A percentile compares a stretch with the other conserved stretches of the same genome.
Conservation (phyloP, 2,888 invertebrate species). For the Troides oblongomaculatus region DNA sequence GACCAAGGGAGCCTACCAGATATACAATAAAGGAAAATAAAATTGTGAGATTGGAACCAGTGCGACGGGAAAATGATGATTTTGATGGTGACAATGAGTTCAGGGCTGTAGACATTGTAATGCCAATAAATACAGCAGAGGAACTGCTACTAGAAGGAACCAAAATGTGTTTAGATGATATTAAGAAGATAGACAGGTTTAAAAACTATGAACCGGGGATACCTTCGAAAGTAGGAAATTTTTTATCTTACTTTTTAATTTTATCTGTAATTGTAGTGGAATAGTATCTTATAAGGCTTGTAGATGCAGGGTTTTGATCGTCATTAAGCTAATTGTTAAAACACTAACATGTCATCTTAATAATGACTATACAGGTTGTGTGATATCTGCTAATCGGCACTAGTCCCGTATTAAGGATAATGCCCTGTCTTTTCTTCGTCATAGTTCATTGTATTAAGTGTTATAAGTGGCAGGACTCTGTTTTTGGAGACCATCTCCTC, state of each 20-base stretch:
- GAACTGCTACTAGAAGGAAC: slow-evolving; percentile 66
- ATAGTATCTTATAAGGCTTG: too few relatives aligned
- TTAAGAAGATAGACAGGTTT: slow-evolving; percentile 75
- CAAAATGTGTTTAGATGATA: slow-evolving; percentile 75
- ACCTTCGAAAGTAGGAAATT: slow-evolving; percentile 70
- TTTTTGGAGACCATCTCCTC: too few relatives aligned
- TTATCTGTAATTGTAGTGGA: too few relatives aligned
- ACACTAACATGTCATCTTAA: too few relatives aligned
- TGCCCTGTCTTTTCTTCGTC: too few relatives aligned
- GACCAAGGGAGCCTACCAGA: slow-evolving; percentile 61
- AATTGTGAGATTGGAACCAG: slow-evolving; percentile 67
- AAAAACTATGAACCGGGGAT: slow-evolving; percentile 74
- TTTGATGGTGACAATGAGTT: slow-evolving; percentile 42
- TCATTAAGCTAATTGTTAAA: too few relatives aligned
- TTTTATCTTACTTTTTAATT: background rate
- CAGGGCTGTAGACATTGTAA: slow-evolving; percentile 58
- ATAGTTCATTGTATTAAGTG: too few relatives aligned
- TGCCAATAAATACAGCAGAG: slow-evolving; percentile 61
- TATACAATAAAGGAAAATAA: slow-evolving; percentile 76
- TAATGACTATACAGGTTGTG: too few relatives aligned
- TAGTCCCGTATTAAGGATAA: too few relatives aligned
- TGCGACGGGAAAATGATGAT: slow-evolving; percentile 33
- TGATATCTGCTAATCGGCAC: too few relatives aligned
- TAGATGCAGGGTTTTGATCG: too few relatives aligned
- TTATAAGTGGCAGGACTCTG: too few relatives aligned